phyloP scores from a whole-genome alignment of 2,113 vertebrate genomes.

The Agelaius tricolor region DNA sequence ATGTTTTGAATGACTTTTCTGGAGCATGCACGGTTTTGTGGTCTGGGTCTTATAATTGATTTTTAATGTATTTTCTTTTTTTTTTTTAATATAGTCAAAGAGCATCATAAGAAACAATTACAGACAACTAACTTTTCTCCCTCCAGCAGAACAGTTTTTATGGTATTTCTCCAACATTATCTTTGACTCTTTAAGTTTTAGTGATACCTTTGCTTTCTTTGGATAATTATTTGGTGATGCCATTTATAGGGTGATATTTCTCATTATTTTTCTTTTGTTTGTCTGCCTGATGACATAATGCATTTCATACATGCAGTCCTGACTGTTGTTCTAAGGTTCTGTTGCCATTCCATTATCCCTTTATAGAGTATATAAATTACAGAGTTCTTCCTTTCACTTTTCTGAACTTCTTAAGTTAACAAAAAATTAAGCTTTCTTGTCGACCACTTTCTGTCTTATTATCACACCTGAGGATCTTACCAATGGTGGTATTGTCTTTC shows the following conservation, averaged over 20 bases:
- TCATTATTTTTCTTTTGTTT: neutral
- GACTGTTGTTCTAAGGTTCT: neutral
- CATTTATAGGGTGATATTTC: neutral
- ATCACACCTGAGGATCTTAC: neutral
- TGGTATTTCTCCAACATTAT: neutral
- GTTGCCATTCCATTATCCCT: neutral
- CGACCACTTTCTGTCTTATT: neutral
- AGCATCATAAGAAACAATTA: neutral
- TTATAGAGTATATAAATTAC: neutral
- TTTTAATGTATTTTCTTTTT: neutral
- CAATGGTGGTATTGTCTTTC: neutral
- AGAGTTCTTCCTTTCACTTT: neutral
- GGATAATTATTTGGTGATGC: neutral
- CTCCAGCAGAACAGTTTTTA: neutral
- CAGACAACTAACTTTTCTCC: neutral
- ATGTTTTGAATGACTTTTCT: neutral
- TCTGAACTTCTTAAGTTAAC: neutral
- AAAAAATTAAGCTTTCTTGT: neutral
- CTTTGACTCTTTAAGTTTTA: neutral
- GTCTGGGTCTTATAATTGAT: neutral
- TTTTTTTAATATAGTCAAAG: neutral
- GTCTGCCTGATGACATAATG: neutral
- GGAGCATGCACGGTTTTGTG: neutral
- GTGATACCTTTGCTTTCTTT: neutral
- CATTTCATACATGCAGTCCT: neutral